Evolutionary conservation across 2,797 vertebrate genomes (phyloP), one percentile per base, ranked within the genome.

Genomic region (Brachyrhaphis roseni): DNA sequence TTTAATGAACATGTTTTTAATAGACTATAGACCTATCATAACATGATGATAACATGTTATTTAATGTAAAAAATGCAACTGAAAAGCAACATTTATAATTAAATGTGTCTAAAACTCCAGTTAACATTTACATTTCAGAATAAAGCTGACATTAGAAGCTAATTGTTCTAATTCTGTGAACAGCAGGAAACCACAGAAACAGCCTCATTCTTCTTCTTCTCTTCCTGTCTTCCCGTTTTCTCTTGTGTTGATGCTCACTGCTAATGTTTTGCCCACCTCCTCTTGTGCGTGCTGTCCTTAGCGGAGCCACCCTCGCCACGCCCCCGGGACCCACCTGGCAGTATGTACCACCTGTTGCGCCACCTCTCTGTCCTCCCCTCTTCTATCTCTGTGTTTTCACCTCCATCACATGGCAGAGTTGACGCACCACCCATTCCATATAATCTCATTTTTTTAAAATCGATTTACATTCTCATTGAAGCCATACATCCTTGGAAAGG

Each of bases 251-350:
- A 86, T 95, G 92, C 91, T 92, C 88, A 88, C 95, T 94, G 94
- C 94, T 96, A 96, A 96, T 92, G 93, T 96, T 95, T 88, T 96
- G 93, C 94, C 91, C 95, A 94, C 93, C 95, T 95, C 95, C 95
- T 94, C 95, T 96, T 97, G 94, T 97, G 95, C 96, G 96, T 96
- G 94, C 95, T 95, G 96, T 95, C 95, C 95, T 96, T 96, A 97
- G 96, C 96, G 96, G 96, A 97, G 94, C 96, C 95, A 96, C 94
- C 95, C 94, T 92, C 96, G 96, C 93, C 95, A 95, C 92, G 95
- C 95, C 92, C 95, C 96, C 86, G 96, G 96, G 95, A 97, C 93
- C 94, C 96, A 96, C 96, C 97, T 97, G 93, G 96, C 96, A 96
- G 97, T 97, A 98, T 97, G 97, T 97, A 97, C 97, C 92, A 95